phyloP scores from a whole-genome alignment of 2,888 invertebrate genomes.

The Lepidonotus clava region DNA sequence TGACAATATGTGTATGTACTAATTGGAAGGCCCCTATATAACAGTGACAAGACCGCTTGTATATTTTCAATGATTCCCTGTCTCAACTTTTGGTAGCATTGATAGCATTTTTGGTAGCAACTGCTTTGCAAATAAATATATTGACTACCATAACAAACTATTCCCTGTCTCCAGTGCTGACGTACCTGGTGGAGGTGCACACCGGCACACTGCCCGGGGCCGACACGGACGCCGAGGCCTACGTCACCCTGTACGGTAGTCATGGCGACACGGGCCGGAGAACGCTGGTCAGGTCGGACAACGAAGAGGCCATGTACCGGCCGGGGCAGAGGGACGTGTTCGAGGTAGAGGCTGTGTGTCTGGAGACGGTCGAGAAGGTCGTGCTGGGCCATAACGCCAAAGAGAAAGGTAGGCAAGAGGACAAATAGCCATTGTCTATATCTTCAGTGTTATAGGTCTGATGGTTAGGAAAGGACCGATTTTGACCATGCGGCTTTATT shows the following conservation, averaged over 20 bases:
- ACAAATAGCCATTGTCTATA: too few relatives aligned
- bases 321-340: slow-evolving; percentile 73
- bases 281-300: slow-evolving; percentile 56
- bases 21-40: too few relatives aligned
- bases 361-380: slow-evolving; percentile 72
- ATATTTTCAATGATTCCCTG: too few relatives aligned
- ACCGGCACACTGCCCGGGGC: slow-evolving; percentile 65
- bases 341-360: slow-evolving; percentile 75
- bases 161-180: slow-evolving; percentile 53
- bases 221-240: slow-evolving; percentile 67
- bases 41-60: too few relatives aligned
- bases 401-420: slow-evolving; percentile 63
- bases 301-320: slow-evolving; percentile 59
- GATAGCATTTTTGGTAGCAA: too few relatives aligned
- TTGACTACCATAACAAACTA: not conserved
- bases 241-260: slow-evolving; percentile 63
- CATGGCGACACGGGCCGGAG: slow-evolving; percentile 65
- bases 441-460: too few relatives aligned
- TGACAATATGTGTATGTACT: too few relatives aligned
- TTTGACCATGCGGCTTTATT: too few relatives aligned
- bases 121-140: too few relatives aligned
- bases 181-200: slow-evolving; percentile 66
- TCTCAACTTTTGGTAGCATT: too few relatives aligned
- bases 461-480: too few relatives aligned
- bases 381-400: slow-evolving; percentile 74